Percentiles rank a stretch among this genome's conserved stretches.
phyloP scores from a whole-genome alignment of 2,888 invertebrate genomes.

The Drosophila subsilvestris region DNA sequence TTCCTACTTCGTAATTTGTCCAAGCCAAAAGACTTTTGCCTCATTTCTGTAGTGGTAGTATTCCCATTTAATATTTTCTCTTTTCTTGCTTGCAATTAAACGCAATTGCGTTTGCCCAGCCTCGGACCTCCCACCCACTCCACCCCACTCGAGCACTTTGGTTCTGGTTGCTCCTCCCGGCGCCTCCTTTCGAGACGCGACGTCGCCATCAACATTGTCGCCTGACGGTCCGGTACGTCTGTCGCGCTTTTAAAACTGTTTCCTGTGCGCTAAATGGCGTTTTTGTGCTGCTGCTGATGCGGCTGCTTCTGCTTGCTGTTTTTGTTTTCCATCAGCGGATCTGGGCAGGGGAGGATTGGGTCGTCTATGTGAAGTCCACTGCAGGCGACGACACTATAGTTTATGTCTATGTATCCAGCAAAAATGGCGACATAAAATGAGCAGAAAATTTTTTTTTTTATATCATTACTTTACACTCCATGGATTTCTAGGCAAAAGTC shows the following conservation, averaged over 20 bases:
- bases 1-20: slow-evolving; percentile 66
- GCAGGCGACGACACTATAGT: slow-evolving; percentile 40
- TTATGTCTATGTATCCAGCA: slow-evolving; percentile 54
- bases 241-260: slow-evolving; percentile 75
- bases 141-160: not conserved
- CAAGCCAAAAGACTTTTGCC: slow-evolving; percentile 46
- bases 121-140: slow-evolving; percentile 20
- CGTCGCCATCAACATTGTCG: slow-evolving; percentile 53
- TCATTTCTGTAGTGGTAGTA: slow-evolving; percentile 8
- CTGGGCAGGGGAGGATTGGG: not conserved
- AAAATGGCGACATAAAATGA: slow-evolving; percentile 75
- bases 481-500: not conserved
- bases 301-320: slow-evolving; percentile 17
- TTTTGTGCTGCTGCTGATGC: slow-evolving; percentile 64
- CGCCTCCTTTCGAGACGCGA: slow-evolving; percentile 33
- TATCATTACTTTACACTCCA: slow-evolving; percentile 58
- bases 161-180: slow-evolving; percentile 12
- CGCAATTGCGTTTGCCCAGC: slow-evolving; percentile 75
- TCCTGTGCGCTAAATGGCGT: slow-evolving; percentile 81
- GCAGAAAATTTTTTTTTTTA: slow-evolving; percentile 70
- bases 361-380: slow-evolving; percentile 9
- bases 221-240: slow-evolving; percentile 36
- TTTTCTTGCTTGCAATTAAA: slow-evolving; percentile 76
- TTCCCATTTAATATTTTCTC: slow-evolving; percentile 34
- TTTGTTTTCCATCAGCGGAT: slow-evolving; percentile 34